Conservation (phyloP, 2,797 vertebrate genomes). For the Gymnothorax reevesii region DNA sequence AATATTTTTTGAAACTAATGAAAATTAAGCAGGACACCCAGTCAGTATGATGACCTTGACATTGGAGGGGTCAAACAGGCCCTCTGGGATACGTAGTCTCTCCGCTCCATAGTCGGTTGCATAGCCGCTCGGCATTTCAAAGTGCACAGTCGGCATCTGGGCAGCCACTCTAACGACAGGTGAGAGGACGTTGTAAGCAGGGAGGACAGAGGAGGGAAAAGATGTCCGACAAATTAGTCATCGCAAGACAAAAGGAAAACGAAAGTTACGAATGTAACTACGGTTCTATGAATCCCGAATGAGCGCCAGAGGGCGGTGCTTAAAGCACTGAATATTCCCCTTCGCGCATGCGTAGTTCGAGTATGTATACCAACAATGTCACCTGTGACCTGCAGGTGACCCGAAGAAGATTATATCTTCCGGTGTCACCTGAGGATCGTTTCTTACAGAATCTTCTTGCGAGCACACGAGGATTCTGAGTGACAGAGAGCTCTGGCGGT, state of each 20-base stretch:
- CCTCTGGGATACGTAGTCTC: constrained; percentile 71
- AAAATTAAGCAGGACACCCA: neutral
- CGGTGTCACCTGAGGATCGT: too few species aligned
- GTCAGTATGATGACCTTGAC: constrained; percentile 66
- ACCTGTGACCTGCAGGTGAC: too few species aligned
- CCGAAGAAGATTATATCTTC: too few species aligned
- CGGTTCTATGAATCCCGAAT: too few species aligned
- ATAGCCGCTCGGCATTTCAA: constrained; percentile 78
- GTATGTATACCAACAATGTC: too few species aligned
- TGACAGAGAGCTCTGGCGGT: too few species aligned
- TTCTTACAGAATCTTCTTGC: too few species aligned
- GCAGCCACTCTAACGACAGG: constrained; percentile 69
- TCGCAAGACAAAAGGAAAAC: neutral
- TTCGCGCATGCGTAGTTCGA: too few species aligned
- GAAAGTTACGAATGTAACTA: too few species aligned
- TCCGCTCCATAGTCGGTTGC: constrained; percentile 74
- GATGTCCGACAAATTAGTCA: neutral
- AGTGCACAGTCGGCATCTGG: constrained; percentile 79
- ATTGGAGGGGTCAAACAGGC: constrained; percentile 75
- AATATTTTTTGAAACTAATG: neutral
- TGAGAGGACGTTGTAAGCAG: neutral
- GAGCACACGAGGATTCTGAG: too few species aligned
- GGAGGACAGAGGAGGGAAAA: neutral
- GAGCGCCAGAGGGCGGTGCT: too few species aligned
- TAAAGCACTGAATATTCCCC: too few species aligned